Conservation (phyloP, 2,113 vertebrate genomes). For the Ceuthmochares aereus region DNA sequence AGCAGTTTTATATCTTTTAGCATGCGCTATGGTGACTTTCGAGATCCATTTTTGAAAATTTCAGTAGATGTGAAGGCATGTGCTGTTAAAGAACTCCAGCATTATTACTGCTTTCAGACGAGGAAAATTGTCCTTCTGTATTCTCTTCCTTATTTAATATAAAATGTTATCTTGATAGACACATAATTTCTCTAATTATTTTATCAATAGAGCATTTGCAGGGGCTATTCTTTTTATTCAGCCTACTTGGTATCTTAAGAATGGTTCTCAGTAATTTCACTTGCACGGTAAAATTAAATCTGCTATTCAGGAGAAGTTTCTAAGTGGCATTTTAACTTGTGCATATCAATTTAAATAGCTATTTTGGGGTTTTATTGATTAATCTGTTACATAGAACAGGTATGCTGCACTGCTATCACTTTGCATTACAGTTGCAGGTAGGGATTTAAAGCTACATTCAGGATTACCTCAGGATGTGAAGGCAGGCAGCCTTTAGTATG, state of each 20-base stretch:
- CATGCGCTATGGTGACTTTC: background rate
- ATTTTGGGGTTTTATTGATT: background rate
- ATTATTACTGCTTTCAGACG: background rate
- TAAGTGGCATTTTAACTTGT: background rate
- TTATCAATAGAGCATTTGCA: conserved; percentile 13
- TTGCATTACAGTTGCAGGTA: background rate
- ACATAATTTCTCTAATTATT: conserved; percentile 23
- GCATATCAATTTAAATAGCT: background rate
- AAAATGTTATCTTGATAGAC: conserved; percentile 15
- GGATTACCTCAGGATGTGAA: background rate
- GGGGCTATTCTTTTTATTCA: conserved; percentile 5
- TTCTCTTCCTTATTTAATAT: conserved; percentile 8
- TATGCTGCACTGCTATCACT: background rate
- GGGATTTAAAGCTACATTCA: background rate
- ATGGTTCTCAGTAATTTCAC: conserved; percentile 1
- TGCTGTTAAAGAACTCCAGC: background rate
- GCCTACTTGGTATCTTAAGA: conserved; percentile 9
- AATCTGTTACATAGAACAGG: background rate
- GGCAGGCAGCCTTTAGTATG: background rate
- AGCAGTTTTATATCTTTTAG: background rate
- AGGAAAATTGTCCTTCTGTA: background rate
- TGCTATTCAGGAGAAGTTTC: background rate
- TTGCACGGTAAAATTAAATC: conserved; percentile 19
- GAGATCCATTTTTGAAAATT: background rate
- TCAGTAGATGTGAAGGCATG: background rate